Conservation (phyloP, 2,797 vertebrate species). For the Atherinosoma microstoma region DNA sequence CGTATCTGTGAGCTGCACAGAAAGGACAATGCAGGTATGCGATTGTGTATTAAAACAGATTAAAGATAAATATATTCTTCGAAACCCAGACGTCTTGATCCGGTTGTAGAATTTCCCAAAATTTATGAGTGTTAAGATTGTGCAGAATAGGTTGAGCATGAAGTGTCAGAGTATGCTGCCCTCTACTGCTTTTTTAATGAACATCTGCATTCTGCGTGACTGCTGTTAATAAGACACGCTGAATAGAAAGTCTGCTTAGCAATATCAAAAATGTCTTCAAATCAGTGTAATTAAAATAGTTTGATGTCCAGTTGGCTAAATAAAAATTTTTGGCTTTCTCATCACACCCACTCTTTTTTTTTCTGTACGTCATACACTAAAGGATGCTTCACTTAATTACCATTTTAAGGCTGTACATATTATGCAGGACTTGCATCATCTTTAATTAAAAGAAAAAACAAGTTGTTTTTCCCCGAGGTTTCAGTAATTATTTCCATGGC, state of each 20-base stretch:
- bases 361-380: neutral
- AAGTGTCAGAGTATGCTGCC: conserved; percentile 77
- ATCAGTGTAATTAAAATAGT: neutral
- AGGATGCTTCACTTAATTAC: neutral
- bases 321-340: neutral
- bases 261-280: neutral
- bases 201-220: conserved; percentile 43
- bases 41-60: conserved; percentile 55
- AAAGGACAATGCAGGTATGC: conserved; percentile 50
- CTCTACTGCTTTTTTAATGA: conserved; percentile 69
- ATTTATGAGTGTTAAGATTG: conserved; percentile 37
- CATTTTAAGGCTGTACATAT: conserved; percentile 10
- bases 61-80: conserved; percentile 59
- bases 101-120: conserved; percentile 27
- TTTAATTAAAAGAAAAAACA: conserved; percentile 8
- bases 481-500: conserved; percentile 32
- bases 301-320: neutral
- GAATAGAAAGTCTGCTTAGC: neutral
- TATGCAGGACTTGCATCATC: conserved; percentile 9
- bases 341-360: neutral
- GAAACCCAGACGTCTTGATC: conserved; percentile 48
- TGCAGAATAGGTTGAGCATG: conserved; percentile 16
- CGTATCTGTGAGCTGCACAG: conserved; percentile 55
- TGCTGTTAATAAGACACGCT: neutral
- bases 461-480: conserved; percentile 7